Base-by-base conservation (phyloP, 2,888 invertebrate genomes). In the Mylabris sibirica region DNA sequence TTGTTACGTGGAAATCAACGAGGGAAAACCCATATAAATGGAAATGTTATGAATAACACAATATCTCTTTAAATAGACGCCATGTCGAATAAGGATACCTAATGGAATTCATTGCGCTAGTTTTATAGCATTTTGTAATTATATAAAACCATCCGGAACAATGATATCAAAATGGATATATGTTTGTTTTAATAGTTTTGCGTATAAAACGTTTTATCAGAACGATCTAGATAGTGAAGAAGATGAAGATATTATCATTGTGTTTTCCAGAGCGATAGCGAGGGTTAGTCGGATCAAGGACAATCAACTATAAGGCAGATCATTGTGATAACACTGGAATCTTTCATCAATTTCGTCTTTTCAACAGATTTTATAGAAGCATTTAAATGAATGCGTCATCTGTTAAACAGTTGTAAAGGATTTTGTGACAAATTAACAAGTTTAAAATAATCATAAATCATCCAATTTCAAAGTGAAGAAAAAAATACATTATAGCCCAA, bases 21-120 rank as follows among this genome's bases (percentile, higher is more conserved):
- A 26, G 62, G 35, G 41, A 62, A 62, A 62, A 62, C 38, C 17
- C 62, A 62, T 62, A 62, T 62, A 62, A 62, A 62, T 62, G 62
- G 62, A 62, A 62, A 62, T 62, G 38, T 41, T 20, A 62, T 62
- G 62, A 62, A 62, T 41, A 62, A 62, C 44, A 62, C 41, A 41
- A 62, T 62, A 44, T 62, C 62, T 62, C 35, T 62, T 30, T 41
- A 62, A 62, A 24, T 41, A 14, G 17, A 26, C n/a, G 22, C n/a
- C 44, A 44, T 38, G 41, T 20, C 57, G 57, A 57, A 22, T 57
- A 6, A 57, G 14, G 14, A 26, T 57, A 26, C 24, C 57, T 57
- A n/a, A 24, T 26, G 26, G 26, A 57, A 26, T 57, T 26, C 26
- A 26, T 53, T 24, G 53, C 3, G 22, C 12, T 24, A 53, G 24